Evolutionary conservation across 2,113 vertebrate species (phyloP), one percentile per base, ranked within the genome.

Genomic region (Paramormyrops kingsleyae): DNA sequence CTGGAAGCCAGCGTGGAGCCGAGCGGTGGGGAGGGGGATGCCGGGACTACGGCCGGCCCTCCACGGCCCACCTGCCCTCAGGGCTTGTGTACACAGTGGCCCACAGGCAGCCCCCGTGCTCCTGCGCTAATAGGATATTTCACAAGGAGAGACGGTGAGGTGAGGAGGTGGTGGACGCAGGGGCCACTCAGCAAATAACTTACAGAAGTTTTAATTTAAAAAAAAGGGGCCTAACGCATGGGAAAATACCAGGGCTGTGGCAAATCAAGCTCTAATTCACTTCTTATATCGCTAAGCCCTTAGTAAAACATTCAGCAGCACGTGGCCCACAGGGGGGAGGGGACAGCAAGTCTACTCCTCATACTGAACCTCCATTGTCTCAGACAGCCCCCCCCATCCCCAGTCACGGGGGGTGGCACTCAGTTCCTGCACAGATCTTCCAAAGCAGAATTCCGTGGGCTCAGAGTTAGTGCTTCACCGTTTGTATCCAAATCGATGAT

Each of bases 161-260:
- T 92, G 91, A 93, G 90, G 87, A 91, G 91, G 91, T 91, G 83
- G 91, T 91, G 90, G 89, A 89, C 91, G 91, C 49, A 90, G 88
- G 47, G 74, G 89, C 88, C 15, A 70, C 88, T 87, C 70, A 5
- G 87, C 89, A 91, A 91, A 91, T 88, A 91, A 88, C 89, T 90
- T 91, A 80, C 66, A 66, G 90, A 91, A 92, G 89, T 87, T 91
- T 91, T 90, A 90, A 92, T 91, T 92, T 90, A 91, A 90, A 91
- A 90, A 91, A 87, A 90, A 89, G 27, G 90, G 87, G 87, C 59
- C 83, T 21, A 70, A 92, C 86, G 89, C 89, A 83, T 59, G 49
- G 89, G 66, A 87, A 91, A 90, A 90, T 83, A 88, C 10, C 49
- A 46, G 35, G 50, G 87, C 53, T 70, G 62, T 80, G 47, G 83